Base-by-base conservation (phyloP, 92 coral and sea anemone genomes). In the Parazoanthus swiftii region DNA sequence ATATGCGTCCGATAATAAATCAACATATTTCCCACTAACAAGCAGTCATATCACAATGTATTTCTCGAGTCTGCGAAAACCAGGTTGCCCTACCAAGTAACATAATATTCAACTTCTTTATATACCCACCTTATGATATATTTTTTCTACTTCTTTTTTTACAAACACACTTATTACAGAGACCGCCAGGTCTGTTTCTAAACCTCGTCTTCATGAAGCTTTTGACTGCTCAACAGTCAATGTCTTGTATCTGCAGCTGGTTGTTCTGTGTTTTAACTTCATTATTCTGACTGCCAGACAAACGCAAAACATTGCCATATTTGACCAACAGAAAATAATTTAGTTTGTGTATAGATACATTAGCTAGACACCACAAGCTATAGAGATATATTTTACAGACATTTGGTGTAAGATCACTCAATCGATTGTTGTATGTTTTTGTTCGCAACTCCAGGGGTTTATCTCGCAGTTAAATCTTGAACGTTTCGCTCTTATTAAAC, bases 221-320 rank as follows among this genome's bases (percentile, higher is more conserved):
- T 46, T 15, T 1, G 59, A 54, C 59, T 54, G 18, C 59, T 54
- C 59, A 2, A 13, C 14, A 54, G 59, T 54, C 23, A 0, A 44
- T 78, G 59, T 23, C 23, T 25, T 4, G 46, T 10, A n/a, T 15
- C 4, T n/a, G 36, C 76, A 82, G 86, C 54, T 82, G 86, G 37
- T 37, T 37, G 10, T 18, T 20, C 25, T 67, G 29, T 50, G 38
- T 35, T 48, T 42, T 76, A 39, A n/a, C n/a, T 18, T 76, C 42
- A 21, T 82, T 82, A 67, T 42, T 82, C 29, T 65, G 38, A 9
- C 25, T 39, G 56, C 23, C 86, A n/a, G 43, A 39, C 20, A 46
- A 46, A 66, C 59, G 20, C 33, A 3, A 82, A 82, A 82, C 63
- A 82, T 82, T 23, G 67, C 86, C 85, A 36, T 81, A 81, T 81